Evolutionary conservation across 2,797 vertebrate species (phyloP).

Genomic region (Choloepus didactylus): DNA sequence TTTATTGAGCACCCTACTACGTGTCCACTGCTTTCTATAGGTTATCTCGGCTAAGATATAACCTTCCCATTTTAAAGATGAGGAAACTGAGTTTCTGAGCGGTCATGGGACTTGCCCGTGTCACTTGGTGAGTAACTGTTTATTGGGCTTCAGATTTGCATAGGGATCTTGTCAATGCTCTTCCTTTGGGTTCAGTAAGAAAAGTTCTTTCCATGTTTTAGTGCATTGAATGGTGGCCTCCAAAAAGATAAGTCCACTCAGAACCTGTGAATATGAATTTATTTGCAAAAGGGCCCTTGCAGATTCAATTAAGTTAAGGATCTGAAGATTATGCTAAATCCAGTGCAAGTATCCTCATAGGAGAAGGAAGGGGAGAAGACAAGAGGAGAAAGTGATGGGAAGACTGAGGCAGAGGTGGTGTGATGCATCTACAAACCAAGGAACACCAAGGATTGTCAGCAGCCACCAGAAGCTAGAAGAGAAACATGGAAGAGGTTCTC

Average conservation of each 20-base stretch:
- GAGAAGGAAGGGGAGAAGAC: background rate
- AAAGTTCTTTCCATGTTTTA: background rate
- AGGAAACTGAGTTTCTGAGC: background rate
- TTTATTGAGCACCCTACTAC: background rate
- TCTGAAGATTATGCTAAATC: background rate
- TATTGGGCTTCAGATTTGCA: background rate
- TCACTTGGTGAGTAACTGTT: background rate
- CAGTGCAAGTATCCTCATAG: background rate
- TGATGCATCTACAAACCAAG: background rate
- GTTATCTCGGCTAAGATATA: no score
- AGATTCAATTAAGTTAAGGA: background rate
- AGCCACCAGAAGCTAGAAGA: background rate
- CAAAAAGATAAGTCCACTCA: background rate
- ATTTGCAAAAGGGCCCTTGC: background rate
- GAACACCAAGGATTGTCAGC: background rate
- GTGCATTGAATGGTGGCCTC: background rate
- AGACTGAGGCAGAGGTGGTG: background rate
- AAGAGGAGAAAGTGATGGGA: background rate
- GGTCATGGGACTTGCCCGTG: background rate
- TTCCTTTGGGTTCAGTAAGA: background rate
- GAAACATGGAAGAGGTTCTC: background rate
- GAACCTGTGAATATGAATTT: background rate
- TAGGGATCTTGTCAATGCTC: background rate
- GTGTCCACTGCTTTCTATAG: background rate
- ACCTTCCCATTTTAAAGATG: no score